Percentiles rank a stretch among this genome's conserved stretches.
Evolutionary conservation across 2,888 invertebrate species (phyloP).

Genomic region (Metellina segmentata): DNA sequence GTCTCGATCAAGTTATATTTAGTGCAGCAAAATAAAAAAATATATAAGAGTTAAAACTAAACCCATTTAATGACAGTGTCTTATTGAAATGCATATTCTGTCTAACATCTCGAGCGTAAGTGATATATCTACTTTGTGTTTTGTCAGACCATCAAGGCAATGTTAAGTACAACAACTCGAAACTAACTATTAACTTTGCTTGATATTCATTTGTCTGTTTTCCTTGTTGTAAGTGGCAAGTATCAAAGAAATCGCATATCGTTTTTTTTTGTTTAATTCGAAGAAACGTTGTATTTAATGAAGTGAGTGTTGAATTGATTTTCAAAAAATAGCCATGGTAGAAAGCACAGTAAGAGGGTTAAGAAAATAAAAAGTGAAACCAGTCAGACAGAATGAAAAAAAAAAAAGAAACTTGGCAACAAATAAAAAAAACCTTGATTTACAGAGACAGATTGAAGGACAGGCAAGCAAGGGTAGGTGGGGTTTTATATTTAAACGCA

Average conservation of each 20-base stretch:
- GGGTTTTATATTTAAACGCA: conserved; percentile 64
- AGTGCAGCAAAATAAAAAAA: no score
- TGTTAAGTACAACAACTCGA: background rate
- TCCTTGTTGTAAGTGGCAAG: background rate
- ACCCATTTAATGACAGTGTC: no score
- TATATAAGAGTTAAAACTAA: no score
- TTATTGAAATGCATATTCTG: no score
- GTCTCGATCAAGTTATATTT: no score
- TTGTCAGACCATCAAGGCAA: background rate
- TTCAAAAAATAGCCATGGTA: background rate
- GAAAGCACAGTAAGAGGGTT: background rate
- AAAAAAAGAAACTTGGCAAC: background rate
- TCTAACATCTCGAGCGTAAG: no score
- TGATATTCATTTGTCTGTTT: background rate
- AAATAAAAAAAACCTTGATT: conserved; percentile 56
- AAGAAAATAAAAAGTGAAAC: background rate
- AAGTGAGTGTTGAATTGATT: background rate
- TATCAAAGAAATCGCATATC: background rate
- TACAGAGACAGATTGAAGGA: conserved; percentile 68
- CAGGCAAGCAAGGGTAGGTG: conserved; percentile 41
- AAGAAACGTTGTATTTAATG: background rate
- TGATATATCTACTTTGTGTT: no score
- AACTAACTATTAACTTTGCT: background rate
- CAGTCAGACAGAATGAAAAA: background rate
- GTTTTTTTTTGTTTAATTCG: background rate